phyloP scores from a whole-genome alignment of 2,888 invertebrate species.

The Melanophora roralis region DNA sequence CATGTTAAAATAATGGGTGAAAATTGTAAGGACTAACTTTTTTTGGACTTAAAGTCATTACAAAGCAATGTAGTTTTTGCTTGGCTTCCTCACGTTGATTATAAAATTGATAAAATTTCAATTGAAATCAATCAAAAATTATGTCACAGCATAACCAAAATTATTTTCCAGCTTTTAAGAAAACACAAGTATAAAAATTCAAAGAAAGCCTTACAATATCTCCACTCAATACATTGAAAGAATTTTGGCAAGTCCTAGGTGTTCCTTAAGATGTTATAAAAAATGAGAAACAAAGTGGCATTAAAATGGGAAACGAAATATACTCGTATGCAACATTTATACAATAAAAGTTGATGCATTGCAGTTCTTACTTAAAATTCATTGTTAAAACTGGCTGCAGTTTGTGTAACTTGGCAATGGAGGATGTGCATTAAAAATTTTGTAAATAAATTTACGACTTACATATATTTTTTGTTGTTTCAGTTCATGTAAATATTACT shows the following conservation, averaged over 20 bases:
- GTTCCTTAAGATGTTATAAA: not conserved
- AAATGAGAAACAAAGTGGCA: conserved; percentile 5
- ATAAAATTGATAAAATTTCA: too few relatives aligned
- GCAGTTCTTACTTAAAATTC: conserved; percentile 45
- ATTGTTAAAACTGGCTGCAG: conserved; percentile 29
- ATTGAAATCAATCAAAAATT: too few relatives aligned
- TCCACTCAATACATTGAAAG: too few relatives aligned
- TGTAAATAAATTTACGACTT: conserved; percentile 40
- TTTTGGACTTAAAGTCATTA: too few relatives aligned
- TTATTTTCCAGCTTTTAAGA: too few relatives aligned
- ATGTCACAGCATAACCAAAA: too few relatives aligned
- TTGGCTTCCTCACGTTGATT: too few relatives aligned
- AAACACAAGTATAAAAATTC: too few relatives aligned
- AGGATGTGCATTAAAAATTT: conserved; percentile 43
- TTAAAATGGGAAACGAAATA: conserved; percentile 22
- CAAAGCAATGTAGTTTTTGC: too few relatives aligned
- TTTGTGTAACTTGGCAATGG: conserved; percentile 9
- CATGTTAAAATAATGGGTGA: too few relatives aligned
- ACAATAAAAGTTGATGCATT: conserved; percentile 50
- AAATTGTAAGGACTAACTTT: too few relatives aligned
- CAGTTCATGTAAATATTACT: conserved; percentile 24
- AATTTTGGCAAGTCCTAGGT: not conserved
- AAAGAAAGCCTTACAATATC: too few relatives aligned
- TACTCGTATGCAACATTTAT: conserved; percentile 32
- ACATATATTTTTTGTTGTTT: conserved; percentile 18